Base-by-base conservation (phyloP, 53 echinoderm and acorn worm genomes). In the Luidia sarsii region DNA sequence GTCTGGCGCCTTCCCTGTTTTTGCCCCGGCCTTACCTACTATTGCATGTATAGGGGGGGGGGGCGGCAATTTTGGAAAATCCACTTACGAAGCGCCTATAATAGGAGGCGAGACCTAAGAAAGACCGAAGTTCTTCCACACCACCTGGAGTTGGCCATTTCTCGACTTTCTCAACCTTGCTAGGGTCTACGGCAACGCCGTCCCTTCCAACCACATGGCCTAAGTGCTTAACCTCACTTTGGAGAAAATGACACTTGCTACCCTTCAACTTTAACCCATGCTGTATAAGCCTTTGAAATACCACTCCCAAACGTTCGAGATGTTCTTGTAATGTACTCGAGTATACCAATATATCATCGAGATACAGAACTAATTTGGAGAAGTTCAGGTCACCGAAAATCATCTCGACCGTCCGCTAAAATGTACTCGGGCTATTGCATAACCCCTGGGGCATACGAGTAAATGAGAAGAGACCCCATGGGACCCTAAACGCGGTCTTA, bases 381-480 rank as follows among this genome's bases (percentile, higher is more conserved):
- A 71, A 18, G 30, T 87, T 91, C 43, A 91, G 35, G 67, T 91
- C 91, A 15, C 87, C 71, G 19, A 91, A 80, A 11, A 84, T 79
- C 10, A 29, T 1, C 13, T 91, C 91, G 81, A 91, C 87, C 0
- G 64, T 53, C 13, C 86, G 48, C 46, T 90, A 77, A 43, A 90
- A 90, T 24, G 75, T 90, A 21, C 86, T 68, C 16, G 81, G 86
- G 41, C 82, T 90, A 43, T 74, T 86, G 41, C 67, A 73, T 19
- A 86, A 50, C 18, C 75, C 86, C 52, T 59, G 82, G 1, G 89
- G 89, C 63, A 86, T 59, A 19, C 82, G 57, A 18, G 39, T 43
- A 49, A 90, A 90, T 41, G 81, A 81, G 39, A 52, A 90, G 7
- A 90, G 77, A 15, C 86, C 90, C 89, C 90, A 90, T 1, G 90